A percentile compares a stretch with the other conserved stretches of the same genome.
These are phyloP conservation scores for Acrocephalus arundinaceus DNA, from an alignment of 2,113 vertebrate genomes.

Conservation along the genomic window DNA sequence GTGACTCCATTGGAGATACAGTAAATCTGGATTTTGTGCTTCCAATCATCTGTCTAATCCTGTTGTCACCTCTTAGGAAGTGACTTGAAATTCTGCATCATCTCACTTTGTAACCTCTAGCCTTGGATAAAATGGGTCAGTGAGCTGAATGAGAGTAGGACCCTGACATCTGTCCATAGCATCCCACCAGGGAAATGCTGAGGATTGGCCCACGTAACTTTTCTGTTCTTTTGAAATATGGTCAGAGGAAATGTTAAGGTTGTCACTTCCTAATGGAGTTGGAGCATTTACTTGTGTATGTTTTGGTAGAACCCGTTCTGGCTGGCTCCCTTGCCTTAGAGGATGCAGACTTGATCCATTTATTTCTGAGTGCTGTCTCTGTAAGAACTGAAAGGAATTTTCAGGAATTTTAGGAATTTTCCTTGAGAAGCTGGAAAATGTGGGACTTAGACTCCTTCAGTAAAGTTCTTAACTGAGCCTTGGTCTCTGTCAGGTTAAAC, in stretches of 20 bases:
- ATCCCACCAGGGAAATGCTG: background rate
- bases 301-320: background rate
- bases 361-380: background rate
- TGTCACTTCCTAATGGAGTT: background rate
- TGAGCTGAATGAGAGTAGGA: background rate
- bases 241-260: background rate
- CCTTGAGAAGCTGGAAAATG: background rate
- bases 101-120: background rate
- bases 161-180: background rate
- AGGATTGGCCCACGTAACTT: background rate
- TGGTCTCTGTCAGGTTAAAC: background rate
- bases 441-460: background rate
- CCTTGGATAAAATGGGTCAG: background rate
- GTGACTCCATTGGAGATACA: fast-evolving
- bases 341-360: background rate
- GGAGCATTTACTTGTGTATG: background rate
- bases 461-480: background rate
- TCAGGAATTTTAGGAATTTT: background rate
- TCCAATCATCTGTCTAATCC: background rate
- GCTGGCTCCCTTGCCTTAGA: background rate
- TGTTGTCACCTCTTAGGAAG: background rate
- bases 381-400: background rate
- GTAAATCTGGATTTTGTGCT: background rate
- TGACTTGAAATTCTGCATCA: background rate
- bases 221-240: background rate